A percentile compares a stretch with the other conserved stretches of the same genome.
These are phyloP conservation scores for Coptodon bakossiorum DNA, from an alignment of 2,113 vertebrate genomes.

Conservation along the genomic window DNA sequence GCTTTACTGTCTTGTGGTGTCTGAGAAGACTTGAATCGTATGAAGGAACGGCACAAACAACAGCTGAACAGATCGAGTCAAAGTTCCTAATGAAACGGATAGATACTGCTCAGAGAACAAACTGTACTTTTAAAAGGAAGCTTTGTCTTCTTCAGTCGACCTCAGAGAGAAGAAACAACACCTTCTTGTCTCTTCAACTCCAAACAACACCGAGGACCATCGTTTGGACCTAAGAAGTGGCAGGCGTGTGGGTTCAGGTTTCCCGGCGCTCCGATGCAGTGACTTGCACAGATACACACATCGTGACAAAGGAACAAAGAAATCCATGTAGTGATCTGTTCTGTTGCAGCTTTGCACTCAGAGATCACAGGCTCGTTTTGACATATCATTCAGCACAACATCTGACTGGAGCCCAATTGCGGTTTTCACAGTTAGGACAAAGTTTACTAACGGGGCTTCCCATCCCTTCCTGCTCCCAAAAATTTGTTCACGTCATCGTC, in stretches of 20 bases:
- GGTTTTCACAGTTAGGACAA: slow-evolving; percentile 22
- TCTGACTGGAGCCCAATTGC: background rate
- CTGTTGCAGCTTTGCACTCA: background rate
- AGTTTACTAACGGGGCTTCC: slow-evolving; percentile 17
- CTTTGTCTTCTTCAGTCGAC: slow-evolving; percentile 1
- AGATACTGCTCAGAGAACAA: background rate
- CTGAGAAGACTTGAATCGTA: slow-evolving; percentile 1
- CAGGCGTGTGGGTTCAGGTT: slow-evolving; percentile 14
- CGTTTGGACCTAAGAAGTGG: background rate
- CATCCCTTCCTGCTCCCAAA: background rate
- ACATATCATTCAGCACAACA: slow-evolving; percentile 19
- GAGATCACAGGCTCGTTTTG: slow-evolving; percentile 11
- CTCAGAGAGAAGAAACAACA: background rate
- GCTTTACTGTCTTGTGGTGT: slow-evolving; percentile 12
- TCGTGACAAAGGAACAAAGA: background rate
- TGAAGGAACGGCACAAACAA: slow-evolving; percentile 21
- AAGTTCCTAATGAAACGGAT: slow-evolving; percentile 2
- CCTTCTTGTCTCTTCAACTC: background rate
- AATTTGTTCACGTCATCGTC: background rate
- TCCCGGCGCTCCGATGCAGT: background rate
- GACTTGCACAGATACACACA: background rate
- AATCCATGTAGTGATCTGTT: background rate
- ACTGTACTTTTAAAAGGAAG: background rate
- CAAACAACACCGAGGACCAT: background rate
- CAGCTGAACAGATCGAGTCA: slow-evolving; percentile 7